These are phyloP conservation scores for Drymodes brunneopygia DNA, from an alignment of 2,113 vertebrate genomes.

Conservation along the genomic window DNA sequence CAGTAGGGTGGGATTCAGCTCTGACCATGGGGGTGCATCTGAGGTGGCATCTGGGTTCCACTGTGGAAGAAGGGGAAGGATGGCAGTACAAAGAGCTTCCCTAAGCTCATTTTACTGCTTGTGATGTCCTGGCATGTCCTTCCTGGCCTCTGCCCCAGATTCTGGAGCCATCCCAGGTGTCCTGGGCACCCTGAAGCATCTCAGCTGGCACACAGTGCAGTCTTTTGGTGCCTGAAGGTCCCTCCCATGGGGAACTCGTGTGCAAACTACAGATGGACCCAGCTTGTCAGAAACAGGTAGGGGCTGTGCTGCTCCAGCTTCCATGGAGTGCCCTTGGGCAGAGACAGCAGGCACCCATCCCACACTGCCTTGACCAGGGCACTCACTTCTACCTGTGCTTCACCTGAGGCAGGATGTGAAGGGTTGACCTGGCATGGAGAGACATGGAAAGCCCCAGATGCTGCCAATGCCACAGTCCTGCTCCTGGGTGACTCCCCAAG, in stretches of 20 bases:
- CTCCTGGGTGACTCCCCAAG: not conserved
- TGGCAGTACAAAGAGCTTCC: not conserved
- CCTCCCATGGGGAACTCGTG: fast-evolving
- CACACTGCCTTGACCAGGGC: not conserved
- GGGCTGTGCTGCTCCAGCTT: not conserved
- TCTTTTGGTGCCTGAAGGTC: not conserved
- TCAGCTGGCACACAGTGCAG: not conserved
- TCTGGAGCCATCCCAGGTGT: not conserved
- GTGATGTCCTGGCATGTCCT: not conserved
- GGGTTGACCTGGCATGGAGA: not conserved
- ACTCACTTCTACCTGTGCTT: not conserved
- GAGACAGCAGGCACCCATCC: not conserved
- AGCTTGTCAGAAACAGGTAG: fast-evolving
- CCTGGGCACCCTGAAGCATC: not conserved
- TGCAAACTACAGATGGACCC: not conserved
- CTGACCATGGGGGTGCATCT: not conserved
- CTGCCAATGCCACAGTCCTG: not conserved
- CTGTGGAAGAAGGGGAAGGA: not conserved
- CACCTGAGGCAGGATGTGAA: not conserved
- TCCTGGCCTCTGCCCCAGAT: not conserved
- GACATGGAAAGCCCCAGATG: not conserved
- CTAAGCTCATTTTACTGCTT: not conserved
- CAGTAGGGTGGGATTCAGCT: not conserved
- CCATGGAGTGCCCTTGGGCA: not conserved
- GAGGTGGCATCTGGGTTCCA: not conserved